Conservation (phyloP, 2,113 vertebrate species). For the Vulpes lagopus region DNA sequence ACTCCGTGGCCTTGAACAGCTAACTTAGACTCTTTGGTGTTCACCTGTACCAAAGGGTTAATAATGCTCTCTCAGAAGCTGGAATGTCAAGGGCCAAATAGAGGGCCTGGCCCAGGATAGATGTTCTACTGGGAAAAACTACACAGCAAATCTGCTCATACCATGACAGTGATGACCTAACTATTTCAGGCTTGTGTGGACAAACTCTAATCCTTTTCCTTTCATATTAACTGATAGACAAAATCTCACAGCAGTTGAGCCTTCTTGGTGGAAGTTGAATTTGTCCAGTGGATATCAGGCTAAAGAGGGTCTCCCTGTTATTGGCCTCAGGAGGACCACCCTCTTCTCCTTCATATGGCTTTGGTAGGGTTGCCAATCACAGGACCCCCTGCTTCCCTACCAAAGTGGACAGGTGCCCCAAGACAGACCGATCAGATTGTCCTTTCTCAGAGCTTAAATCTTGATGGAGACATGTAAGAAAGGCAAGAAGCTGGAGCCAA, state of each 20-base stretch:
- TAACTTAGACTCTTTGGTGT: neutral
- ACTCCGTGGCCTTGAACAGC: neutral
- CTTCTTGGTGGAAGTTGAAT: neutral
- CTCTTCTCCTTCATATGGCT: neutral
- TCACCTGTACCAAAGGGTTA: neutral
- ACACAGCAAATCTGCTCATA: neutral
- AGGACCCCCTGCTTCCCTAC: neutral
- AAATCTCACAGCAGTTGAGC: neutral
- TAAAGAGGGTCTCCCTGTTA: neutral
- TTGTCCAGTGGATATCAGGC: neutral
- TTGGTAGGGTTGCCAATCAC: neutral
- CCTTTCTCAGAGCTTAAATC: neutral
- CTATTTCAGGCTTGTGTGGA: neutral
- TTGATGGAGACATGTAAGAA: neutral
- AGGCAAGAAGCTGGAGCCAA: neutral
- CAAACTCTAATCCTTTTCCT: neutral
- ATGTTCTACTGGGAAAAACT: neutral
- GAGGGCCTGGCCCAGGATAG: neutral
- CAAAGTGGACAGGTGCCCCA: neutral
- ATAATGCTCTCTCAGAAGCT: neutral
- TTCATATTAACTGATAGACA: neutral
- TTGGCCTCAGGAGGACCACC: neutral
- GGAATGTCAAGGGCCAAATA: neutral
- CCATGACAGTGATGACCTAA: neutral
- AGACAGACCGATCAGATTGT: neutral